Evolutionary conservation across 1,140 invertebrate genomes (phyloP).

Genomic region (Periplaneta americana): DNA sequence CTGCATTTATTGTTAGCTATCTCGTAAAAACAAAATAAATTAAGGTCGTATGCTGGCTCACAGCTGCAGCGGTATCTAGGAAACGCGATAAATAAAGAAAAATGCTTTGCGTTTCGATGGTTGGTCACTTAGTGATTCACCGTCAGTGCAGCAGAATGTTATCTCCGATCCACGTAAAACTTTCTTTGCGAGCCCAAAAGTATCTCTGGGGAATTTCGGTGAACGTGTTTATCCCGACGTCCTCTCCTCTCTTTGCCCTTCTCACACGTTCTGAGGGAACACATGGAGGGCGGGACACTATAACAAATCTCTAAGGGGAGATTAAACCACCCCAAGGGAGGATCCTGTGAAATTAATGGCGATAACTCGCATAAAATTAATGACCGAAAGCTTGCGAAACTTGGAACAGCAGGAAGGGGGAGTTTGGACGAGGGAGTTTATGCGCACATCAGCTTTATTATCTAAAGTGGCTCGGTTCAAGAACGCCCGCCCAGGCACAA

Average conservation of each 20-base stretch:
- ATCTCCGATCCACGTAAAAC: not conserved
- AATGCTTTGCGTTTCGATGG: too few species aligned
- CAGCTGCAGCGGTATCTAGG: too few species aligned
- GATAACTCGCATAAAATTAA: not conserved
- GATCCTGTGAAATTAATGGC: not conserved
- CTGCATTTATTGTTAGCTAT: too few species aligned
- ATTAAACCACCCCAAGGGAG: not conserved
- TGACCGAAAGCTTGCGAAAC: not conserved
- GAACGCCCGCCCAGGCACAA: too few species aligned
- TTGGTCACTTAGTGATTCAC: too few species aligned
- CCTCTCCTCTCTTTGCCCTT: not conserved
- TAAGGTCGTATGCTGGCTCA: too few species aligned
- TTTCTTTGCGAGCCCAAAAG: not conserved
- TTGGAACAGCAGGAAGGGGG: not conserved
- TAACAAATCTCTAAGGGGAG: not conserved
- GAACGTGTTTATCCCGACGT: not conserved
- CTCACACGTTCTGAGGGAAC: not conserved
- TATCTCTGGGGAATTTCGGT: not conserved
- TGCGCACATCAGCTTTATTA: not conserved
- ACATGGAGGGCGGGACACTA: not conserved
- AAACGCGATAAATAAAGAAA: too few species aligned
- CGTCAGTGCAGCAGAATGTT: not conserved
- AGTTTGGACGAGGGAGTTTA: not conserved
- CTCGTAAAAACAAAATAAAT: too few species aligned
- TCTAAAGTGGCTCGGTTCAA: not conserved